Base-by-base conservation (phyloP, 2,113 vertebrate species). In the Chascanopsetta lugubris region DNA sequence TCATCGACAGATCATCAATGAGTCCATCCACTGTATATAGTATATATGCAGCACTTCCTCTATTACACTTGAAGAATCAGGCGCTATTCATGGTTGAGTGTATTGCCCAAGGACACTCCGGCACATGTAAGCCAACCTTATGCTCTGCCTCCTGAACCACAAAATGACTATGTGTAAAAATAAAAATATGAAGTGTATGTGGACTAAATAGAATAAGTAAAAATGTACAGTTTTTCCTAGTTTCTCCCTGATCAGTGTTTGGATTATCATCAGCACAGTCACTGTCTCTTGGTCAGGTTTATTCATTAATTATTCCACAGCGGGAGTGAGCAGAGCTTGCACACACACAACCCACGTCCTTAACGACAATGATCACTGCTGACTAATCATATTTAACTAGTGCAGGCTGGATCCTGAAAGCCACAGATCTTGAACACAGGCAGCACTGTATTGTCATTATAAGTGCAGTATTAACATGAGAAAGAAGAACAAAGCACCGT, bases 381-480 rank as follows among this genome's bases (percentile, higher is more conserved):
- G 40, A 42, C 38, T 77, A 63, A 78, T 73, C 63, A 45, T 53
- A 62, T 68, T 84, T 77, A 79, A 77, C 68, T 73, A 75, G 68
- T 72, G 62, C 45, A 13, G 40, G 56, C 27, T 80, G 24, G 81
- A 88, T 72, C 40, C 69, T 57, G 5, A 48, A n/a, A n/a, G n/a
- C n/a, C 53, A 38, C 67, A 74, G 40, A 3, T 22, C 51, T 36
- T 61, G 51, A 61, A 55, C 58, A 48, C 54, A 27, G 34, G 61
- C 69, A 51, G 69, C 62, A 58, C 62, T 67, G 69, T 54, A 65
- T 85, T 72, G 77, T 82, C 64, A 88, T 90, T 77, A 43, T 47
- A 82, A 78, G 48, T 15, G 27, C 78, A 72, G 18, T 61, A 73
- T 86, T 84, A 82, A 62, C 80, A 85, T 91, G 60, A 87, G 47